phyloP scores from a whole-genome alignment of 2,888 invertebrate genomes.

The Tetragonisca angustula region DNA sequence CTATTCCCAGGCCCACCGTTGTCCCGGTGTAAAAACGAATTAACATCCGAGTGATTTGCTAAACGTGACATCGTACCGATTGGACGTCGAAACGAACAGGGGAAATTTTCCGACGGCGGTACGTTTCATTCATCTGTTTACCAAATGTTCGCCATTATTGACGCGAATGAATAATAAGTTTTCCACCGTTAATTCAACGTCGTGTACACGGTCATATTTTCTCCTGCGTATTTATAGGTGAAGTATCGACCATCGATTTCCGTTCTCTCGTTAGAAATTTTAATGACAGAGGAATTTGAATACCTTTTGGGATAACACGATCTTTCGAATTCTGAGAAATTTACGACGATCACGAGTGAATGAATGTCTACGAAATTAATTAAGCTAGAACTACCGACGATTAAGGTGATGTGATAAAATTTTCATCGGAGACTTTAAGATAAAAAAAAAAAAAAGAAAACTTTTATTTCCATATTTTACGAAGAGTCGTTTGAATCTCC shows the following conservation, averaged over 20 bases:
- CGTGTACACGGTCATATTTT: not conserved
- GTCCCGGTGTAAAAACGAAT: slow-evolving; percentile 71
- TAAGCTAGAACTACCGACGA: too few relatives aligned
- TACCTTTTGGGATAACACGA: too few relatives aligned
- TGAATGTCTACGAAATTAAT: too few relatives aligned
- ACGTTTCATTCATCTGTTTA: not conserved
- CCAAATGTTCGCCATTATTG: not conserved
- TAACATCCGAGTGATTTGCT: slow-evolving; percentile 66
- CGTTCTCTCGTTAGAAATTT: too few relatives aligned
- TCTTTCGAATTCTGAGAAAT: not conserved
- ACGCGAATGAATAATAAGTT: slow-evolving; percentile 16
- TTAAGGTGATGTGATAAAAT: too few relatives aligned
- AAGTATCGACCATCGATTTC: not conserved
- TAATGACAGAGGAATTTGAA: too few relatives aligned
- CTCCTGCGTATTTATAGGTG: not conserved
- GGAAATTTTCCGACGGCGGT: slow-evolving; percentile 2
- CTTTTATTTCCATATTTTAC: too few relatives aligned
- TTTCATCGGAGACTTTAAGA: too few relatives aligned
- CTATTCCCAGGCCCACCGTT: slow-evolving; percentile 53
- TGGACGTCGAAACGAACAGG: slow-evolving; percentile 24
- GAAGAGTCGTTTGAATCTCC: too few relatives aligned
- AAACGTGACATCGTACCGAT: slow-evolving; percentile 47
- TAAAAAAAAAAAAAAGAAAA: too few relatives aligned
- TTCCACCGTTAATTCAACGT: not conserved
- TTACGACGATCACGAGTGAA: not conserved